phyloP scores from a whole-genome alignment of 2,113 vertebrate genomes.

The Tupaia tana region DNA sequence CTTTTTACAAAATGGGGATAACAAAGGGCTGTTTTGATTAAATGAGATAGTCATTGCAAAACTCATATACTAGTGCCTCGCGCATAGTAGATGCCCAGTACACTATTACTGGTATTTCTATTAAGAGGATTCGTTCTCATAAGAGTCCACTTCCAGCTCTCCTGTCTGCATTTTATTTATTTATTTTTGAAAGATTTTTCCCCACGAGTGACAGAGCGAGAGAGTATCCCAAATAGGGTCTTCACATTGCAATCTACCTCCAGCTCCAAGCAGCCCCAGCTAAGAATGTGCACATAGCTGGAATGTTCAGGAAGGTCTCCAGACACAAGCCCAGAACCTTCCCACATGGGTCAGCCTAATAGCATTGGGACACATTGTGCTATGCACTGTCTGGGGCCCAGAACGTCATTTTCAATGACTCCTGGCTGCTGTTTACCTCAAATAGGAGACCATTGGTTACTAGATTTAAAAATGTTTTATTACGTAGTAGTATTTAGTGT shows the following conservation, averaged over 20 bases:
- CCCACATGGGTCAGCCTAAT: no score
- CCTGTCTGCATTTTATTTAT: background rate
- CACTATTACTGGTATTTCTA: background rate
- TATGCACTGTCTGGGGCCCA: no score
- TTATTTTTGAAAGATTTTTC: no score
- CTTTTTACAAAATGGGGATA: background rate
- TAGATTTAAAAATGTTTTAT: background rate
- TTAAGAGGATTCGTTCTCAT: conserved; percentile 24
- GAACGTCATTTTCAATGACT: background rate
- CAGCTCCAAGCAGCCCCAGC: no score
- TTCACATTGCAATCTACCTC: no score
- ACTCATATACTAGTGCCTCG: background rate
- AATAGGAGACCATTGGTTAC: background rate
- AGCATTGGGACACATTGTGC: no score
- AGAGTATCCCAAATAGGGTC: no score
- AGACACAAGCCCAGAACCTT: no score
- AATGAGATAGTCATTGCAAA: background rate
- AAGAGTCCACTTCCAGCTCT: background rate
- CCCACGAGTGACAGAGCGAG: no score
- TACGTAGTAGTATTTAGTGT: background rate
- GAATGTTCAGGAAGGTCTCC: no score
- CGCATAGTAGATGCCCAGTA: background rate
- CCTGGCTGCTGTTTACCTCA: background rate
- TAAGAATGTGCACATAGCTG: no score
- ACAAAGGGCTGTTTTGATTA: background rate